Conservation (phyloP, 2,888 invertebrate genomes). For the Netelia melanura region DNA sequence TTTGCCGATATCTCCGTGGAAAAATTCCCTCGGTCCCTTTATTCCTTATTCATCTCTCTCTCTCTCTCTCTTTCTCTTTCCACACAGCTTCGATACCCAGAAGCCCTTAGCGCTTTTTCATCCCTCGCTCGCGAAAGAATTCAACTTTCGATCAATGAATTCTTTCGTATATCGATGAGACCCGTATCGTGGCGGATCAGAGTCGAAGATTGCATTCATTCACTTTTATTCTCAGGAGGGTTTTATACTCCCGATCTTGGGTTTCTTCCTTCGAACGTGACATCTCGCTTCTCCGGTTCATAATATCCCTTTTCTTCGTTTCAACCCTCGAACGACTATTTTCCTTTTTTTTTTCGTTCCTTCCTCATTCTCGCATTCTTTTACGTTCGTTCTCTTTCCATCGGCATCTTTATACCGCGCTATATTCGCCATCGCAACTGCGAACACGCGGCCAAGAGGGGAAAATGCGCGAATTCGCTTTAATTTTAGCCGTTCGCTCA, state of each 20-base stretch:
- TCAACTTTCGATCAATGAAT: background rate
- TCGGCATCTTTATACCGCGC: too few species aligned
- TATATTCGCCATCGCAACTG: background rate
- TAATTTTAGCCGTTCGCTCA: conserved; percentile 82
- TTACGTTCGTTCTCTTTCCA: too few species aligned
- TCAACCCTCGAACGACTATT: background rate
- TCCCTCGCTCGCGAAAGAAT: background rate
- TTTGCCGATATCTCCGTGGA: conserved; percentile 29
- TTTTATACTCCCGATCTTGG: background rate
- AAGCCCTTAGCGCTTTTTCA: background rate
- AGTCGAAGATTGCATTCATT: conserved; percentile 46
- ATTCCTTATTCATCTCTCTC: background rate
- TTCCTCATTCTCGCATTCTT: background rate
- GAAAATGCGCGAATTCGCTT: conserved; percentile 77
- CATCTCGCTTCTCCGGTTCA: conserved; percentile 1
- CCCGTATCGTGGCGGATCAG: conserved; percentile 11
- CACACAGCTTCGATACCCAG: background rate
- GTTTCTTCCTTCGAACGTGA: conserved; percentile 34
- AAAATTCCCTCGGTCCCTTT: background rate
- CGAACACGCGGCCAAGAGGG: background rate
- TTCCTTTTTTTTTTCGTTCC: background rate
- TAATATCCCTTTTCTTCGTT: conserved; percentile 2
- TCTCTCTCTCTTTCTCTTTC: background rate
- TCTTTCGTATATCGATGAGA: background rate
- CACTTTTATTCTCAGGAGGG: conserved; percentile 13